phyloP scores from a whole-genome alignment of 2,113 vertebrate species.

The Leptobrachium leishanense region DNA sequence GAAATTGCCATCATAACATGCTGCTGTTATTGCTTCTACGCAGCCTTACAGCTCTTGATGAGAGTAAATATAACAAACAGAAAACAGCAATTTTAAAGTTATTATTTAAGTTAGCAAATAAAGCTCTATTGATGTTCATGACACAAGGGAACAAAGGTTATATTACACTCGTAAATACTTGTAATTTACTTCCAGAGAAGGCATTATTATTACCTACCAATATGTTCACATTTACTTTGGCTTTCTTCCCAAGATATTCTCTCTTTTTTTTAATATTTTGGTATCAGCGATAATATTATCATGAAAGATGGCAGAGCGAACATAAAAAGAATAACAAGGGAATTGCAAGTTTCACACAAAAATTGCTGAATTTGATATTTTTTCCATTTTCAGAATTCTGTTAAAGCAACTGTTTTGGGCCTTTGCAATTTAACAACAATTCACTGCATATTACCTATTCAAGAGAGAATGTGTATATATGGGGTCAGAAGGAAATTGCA shows the following conservation, averaged over 20 bases:
- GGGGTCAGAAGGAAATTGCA: too few relatives aligned
- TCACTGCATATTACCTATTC: too few relatives aligned
- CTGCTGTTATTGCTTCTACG: not conserved
- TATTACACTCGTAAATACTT: not conserved
- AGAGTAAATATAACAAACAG: not conserved
- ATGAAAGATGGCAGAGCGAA: too few relatives aligned
- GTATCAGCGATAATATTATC: too few relatives aligned
- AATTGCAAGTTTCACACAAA: too few relatives aligned
- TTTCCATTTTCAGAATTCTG: too few relatives aligned
- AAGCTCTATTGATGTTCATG: not conserved
- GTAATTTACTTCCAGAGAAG: not conserved
- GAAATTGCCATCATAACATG: not conserved
- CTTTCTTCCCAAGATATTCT: not conserved
- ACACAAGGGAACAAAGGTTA: slow-evolving; percentile 2
- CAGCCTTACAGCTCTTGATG: not conserved
- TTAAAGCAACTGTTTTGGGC: too few relatives aligned
- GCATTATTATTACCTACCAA: not conserved
- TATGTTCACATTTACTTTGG: not conserved
- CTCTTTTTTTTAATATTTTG: not conserved
- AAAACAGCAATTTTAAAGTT: not conserved
- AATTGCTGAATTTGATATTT: too few relatives aligned
- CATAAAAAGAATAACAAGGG: too few relatives aligned
- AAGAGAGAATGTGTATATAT: too few relatives aligned
- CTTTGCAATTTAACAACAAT: too few relatives aligned
- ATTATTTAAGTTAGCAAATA: not conserved